Percentiles rank a stretch among this genome's conserved stretches.
Evolutionary conservation across 2,113 vertebrate genomes (phyloP).

Genomic region (Pheucticus melanocephalus): DNA sequence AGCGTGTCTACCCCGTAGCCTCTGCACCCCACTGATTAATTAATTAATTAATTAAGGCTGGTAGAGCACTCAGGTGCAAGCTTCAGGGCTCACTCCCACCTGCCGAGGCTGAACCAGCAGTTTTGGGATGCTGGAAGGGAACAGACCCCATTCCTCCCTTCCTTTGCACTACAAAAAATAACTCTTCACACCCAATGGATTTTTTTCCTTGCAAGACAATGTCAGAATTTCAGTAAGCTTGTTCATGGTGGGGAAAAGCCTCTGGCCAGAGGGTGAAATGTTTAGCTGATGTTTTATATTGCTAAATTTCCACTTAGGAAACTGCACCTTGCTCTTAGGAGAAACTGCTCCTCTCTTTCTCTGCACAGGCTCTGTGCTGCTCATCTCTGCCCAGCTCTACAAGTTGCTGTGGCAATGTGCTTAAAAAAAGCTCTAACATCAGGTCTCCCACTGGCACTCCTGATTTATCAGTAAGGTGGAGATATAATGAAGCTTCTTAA

Average conservation of each 20-base stretch:
- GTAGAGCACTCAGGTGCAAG: slow-evolving; percentile 6
- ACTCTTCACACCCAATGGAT: neutral
- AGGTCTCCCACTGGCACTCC: neutral
- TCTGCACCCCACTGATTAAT: slow-evolving; percentile 40
- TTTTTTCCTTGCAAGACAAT: neutral
- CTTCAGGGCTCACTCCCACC: slow-evolving; percentile 3
- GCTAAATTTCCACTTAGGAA: neutral
- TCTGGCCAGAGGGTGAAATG: neutral
- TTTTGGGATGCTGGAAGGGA: neutral
- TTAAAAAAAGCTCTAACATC: neutral
- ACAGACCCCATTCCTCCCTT: neutral
- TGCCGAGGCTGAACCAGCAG: neutral
- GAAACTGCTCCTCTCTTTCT: neutral
- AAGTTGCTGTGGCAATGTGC: neutral
- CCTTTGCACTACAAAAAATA: neutral
- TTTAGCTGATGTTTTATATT: neutral
- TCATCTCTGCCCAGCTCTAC: neutral
- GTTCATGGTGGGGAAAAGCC: neutral
- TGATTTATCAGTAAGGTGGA: neutral
- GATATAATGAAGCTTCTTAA: neutral
- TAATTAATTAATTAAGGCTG: slow-evolving; percentile 46
- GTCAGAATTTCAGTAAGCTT: neutral
- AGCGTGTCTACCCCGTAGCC: neutral
- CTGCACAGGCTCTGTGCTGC: neutral
- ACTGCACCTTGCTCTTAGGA: neutral